Base-by-base conservation (phyloP, 1,140 invertebrate species). In the Akabosia matsudoensis region DNA sequence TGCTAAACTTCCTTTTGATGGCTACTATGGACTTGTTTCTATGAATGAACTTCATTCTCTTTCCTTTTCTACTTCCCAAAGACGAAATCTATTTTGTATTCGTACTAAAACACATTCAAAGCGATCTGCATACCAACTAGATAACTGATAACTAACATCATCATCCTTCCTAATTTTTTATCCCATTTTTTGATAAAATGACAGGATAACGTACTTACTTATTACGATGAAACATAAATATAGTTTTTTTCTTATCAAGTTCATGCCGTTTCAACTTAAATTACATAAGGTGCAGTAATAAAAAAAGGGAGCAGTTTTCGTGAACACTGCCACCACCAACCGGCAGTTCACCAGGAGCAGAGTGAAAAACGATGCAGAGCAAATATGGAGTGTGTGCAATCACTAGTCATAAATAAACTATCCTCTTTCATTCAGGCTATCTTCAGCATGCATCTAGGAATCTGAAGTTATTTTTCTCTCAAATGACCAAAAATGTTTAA, bases 341-440 rank as follows among this genome's bases (percentile, higher is more conserved):
- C 54, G 24, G 54, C 54, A 61, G 54, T 61, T 61, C 54, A 61
- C 54, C 54, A 22, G 54, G 54, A 61, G 54, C 54, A 61, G 54
- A 61, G 24, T 7, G 14, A n/a, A 67, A 22, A 56, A 16, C 7
- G 10, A 56, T n/a, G 54, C 3, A 13, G 24, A 67, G 61, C 61
- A 67, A 67, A 67, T 67, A 67, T 67, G 61, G 61, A n/a, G n/a
- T n/a, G n/a, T 67, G 7, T 7, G 61, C 61, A 67, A 67, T 67
- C 61, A 67, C 61, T n/a, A 24, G 28, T 67, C 61, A 67, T 67
- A 67, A 61, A 61, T 61, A 61, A 30, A 67, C 28, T 31, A 28
- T 67, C 61, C 28, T 7, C 24, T 67, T 67, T 67, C 61, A 67
- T 67, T 67, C 26, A 67, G 54, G 54, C 61, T 67, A 67, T 67